Evolutionary conservation across 2,113 vertebrate genomes (phyloP).

Genomic region (Tringa solitaria): DNA sequence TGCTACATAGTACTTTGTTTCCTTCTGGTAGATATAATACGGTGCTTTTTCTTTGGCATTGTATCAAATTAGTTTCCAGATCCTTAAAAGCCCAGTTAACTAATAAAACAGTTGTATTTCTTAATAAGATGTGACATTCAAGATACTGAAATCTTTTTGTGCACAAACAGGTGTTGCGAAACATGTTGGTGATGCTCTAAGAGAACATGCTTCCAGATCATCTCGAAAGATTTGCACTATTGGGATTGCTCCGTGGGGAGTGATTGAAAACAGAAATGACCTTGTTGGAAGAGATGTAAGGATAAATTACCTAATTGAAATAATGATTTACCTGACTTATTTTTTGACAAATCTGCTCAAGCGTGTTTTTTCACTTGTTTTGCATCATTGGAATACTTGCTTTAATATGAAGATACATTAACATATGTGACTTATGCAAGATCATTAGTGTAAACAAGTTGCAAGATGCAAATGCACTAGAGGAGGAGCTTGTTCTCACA

Average conservation of each 20-base stretch:
- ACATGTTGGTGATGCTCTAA: constrained; percentile 96
- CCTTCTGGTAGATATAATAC: background rate
- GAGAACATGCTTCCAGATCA: constrained; percentile 94
- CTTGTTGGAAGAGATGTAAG: constrained; percentile 98
- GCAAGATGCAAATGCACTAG: background rate
- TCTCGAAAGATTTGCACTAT: constrained; percentile 98
- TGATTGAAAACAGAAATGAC: constrained; percentile 98
- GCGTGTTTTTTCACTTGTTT: background rate
- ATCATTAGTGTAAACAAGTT: background rate
- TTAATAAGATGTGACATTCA: background rate
- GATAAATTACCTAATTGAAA: constrained; percentile 7
- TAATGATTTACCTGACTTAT: background rate
- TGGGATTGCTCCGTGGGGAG: constrained; percentile 96
- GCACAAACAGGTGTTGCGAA: constrained; percentile 89
- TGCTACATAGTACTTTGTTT: background rate
- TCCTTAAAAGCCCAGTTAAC: background rate
- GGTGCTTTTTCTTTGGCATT: background rate
- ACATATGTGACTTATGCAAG: background rate
- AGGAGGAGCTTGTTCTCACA: background rate
- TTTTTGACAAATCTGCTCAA: background rate
- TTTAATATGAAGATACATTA: background rate
- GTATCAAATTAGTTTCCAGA: background rate
- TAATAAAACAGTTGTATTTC: background rate
- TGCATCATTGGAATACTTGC: background rate
- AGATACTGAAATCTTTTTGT: background rate